Percentiles rank a stretch among this genome's conserved stretches.
Conservation (phyloP, 1,140 invertebrate genomes). For the Centruroides sculpturatus region DNA sequence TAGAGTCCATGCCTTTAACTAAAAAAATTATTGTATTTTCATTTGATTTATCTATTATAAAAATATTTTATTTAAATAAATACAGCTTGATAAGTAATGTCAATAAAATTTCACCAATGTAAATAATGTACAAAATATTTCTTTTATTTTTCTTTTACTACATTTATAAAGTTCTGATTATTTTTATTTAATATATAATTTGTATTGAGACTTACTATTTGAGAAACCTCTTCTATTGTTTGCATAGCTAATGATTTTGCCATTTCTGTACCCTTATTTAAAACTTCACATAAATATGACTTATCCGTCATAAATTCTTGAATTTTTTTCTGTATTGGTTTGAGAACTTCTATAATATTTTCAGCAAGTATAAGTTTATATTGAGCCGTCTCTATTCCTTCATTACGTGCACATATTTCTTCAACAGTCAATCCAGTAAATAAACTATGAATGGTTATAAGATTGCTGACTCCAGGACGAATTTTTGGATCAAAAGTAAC, state of each 20-base stretch:
- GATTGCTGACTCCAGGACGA: conserved; percentile 75
- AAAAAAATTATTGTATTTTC: no score
- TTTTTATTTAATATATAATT: no score
- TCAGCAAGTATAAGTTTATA: conserved; percentile 67
- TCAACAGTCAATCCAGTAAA: conserved; percentile 49
- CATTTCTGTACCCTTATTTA: conserved; percentile 50
- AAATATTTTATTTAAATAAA: no score
- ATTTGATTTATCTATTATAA: no score
- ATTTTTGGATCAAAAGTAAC: conserved; percentile 60
- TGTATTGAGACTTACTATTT: conserved; percentile 26
- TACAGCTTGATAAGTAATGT: no score
- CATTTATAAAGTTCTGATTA: no score
- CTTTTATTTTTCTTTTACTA: no score
- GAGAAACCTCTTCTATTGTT: conserved; percentile 50
- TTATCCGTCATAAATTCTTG: conserved; percentile 39
- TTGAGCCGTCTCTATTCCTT: conserved; percentile 53
- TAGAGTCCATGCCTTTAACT: no score
- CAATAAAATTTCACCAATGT: no score
- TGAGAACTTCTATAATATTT: conserved; percentile 49
- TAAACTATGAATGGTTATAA: conserved; percentile 69
- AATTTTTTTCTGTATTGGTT: conserved; percentile 52
- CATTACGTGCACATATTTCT: conserved; percentile 51
- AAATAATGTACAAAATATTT: no score
- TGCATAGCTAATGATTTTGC: conserved; percentile 48
- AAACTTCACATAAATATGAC: conserved; percentile 44